Conservation (phyloP, 2,888 invertebrate genomes). For the Erebia palarica region DNA sequence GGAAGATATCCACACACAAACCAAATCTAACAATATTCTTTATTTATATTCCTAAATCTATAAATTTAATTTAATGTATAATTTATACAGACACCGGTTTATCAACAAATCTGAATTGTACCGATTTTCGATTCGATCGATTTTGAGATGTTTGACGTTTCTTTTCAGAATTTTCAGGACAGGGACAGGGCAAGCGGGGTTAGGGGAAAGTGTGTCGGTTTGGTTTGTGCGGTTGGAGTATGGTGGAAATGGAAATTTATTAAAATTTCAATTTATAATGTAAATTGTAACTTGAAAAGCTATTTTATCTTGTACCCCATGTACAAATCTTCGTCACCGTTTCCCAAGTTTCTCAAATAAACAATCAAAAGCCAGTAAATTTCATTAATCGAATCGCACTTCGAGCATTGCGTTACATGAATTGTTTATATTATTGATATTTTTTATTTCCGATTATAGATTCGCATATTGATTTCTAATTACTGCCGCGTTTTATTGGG, state of each 20-base stretch:
- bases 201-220: constrained; percentile 47
- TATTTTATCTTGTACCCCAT: constrained; percentile 45
- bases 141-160: not conserved
- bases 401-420: constrained; percentile 51
- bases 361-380: constrained; percentile 22
- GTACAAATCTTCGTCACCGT: constrained; percentile 49
- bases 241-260: constrained; percentile 45
- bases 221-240: constrained; percentile 48
- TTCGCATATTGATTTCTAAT: constrained; percentile 33
- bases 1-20: too few species aligned
- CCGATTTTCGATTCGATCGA: not conserved
- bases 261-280: constrained; percentile 58
- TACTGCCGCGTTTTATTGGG: constrained; percentile 14
- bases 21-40: too few species aligned
- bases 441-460: constrained; percentile 45
- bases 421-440: constrained; percentile 63
- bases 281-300: constrained; percentile 45
- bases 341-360: constrained; percentile 34
- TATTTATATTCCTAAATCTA: not conserved
- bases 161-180: not conserved
- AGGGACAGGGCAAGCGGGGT: constrained; percentile 51
- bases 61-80: not conserved
- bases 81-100: constrained; percentile 2
- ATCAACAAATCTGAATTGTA: not conserved
- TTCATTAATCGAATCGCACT: constrained; percentile 29